A percentile compares a stretch with the other conserved stretches of the same genome.
phyloP scores from a whole-genome alignment of 2,797 vertebrate genomes.

The Takifugu rubripes region DNA sequence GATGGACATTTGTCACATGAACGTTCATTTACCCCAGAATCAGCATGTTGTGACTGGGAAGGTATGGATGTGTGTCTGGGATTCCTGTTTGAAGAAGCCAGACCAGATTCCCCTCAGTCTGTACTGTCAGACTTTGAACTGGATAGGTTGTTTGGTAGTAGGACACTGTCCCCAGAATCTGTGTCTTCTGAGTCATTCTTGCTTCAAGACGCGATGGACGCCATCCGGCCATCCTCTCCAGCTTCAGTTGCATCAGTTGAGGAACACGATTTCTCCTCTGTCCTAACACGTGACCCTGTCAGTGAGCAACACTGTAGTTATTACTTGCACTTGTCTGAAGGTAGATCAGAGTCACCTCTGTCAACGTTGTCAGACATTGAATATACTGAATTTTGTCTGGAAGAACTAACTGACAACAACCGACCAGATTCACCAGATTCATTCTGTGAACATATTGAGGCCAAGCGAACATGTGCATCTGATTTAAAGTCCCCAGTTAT shows the following conservation, averaged over 20 bases:
- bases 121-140: constrained; percentile 7
- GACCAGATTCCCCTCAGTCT: constrained; percentile 22
- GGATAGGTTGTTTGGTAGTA: constrained; percentile 1
- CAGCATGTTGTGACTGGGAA: constrained; percentile 37
- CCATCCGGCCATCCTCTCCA: constrained; percentile 23
- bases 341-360: background rate
- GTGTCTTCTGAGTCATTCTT: constrained; percentile 8
- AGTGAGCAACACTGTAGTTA: background rate
- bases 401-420: background rate
- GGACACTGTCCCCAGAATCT: constrained; percentile 29
- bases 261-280: background rate
- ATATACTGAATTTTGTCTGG: background rate
- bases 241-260: constrained; percentile 2
- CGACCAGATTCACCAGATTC: constrained; percentile 9
- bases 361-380: constrained; percentile 22
- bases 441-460: background rate
- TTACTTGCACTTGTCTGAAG: background rate
- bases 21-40: constrained; percentile 4
- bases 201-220: constrained; percentile 13
- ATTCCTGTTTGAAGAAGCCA: constrained; percentile 23
- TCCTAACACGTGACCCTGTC: background rate
- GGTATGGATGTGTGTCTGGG: constrained; percentile 25
- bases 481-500: too few relatives aligned
- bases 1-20: background rate
- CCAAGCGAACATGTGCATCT: background rate